Evolutionary conservation across 2,113 vertebrate species (phyloP).

Genomic region (Myotis davidii): DNA sequence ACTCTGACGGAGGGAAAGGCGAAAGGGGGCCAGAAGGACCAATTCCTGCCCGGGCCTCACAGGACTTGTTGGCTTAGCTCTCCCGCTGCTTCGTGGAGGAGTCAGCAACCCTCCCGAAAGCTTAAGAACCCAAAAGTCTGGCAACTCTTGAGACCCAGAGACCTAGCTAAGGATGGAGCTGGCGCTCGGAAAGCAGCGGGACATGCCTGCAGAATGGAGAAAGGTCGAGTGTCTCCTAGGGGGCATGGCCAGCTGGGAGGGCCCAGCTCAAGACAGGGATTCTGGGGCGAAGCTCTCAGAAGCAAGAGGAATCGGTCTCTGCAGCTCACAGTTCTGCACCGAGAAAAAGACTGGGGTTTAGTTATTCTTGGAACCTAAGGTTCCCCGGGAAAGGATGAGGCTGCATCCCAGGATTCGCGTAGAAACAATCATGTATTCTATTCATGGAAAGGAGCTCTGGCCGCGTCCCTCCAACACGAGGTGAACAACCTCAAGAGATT

Average conservation of each 20-base stretch:
- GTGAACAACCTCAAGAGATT: background rate
- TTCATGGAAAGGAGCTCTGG: background rate
- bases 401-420: accelerated
- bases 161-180: background rate
- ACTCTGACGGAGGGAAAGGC: background rate
- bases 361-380: background rate
- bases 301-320: background rate
- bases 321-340: background rate
- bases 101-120: background rate
- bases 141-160: background rate
- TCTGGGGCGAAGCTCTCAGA: background rate
- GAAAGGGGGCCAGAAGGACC: background rate
- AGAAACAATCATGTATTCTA: background rate
- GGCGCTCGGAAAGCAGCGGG: background rate
- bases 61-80: background rate
- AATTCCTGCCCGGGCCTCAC: background rate
- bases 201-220: background rate
- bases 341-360: background rate
- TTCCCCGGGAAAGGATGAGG: background rate
- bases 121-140: background rate
- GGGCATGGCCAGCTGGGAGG: background rate
- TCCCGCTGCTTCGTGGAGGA: background rate
- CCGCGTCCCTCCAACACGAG: background rate
- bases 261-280: background rate
- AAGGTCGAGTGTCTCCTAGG: background rate